Percentiles rank a stretch among this genome's conserved stretches.
phyloP scores from a whole-genome alignment of 2,113 vertebrate species.

The Benthochromis sp. region DNA sequence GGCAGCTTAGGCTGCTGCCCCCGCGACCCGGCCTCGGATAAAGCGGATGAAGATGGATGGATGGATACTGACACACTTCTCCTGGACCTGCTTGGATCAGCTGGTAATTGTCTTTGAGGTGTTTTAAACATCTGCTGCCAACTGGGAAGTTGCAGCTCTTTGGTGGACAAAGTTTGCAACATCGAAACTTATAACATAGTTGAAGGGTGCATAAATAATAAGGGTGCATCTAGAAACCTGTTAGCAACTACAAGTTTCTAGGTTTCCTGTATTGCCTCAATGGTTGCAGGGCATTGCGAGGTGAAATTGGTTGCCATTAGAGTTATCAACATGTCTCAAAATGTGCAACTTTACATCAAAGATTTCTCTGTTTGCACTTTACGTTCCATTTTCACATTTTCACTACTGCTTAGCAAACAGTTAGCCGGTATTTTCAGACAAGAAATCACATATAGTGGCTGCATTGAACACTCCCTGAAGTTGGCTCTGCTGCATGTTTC shows the following conservation, averaged over 20 bases:
- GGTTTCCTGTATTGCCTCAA: not conserved
- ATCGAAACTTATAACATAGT: not conserved
- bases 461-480: not conserved
- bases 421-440: not conserved
- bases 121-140: not conserved
- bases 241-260: not conserved
- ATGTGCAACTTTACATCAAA: not conserved
- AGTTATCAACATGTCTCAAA: not conserved
- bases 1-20: no score
- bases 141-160: not conserved
- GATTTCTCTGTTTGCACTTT: not conserved
- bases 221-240: not conserved
- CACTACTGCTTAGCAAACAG: not conserved
- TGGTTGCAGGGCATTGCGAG: not conserved
- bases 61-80: not conserved
- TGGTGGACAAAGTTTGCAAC: not conserved
- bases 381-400: not conserved
- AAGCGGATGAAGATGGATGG: no score
- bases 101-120: not conserved
- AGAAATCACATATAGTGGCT: not conserved
- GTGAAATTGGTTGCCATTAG: not conserved
- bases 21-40: no score
- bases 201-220: not conserved
- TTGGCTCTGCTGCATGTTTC: not conserved
- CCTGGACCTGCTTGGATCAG: not conserved